Evolutionary conservation across 1,140 invertebrate genomes (phyloP).

Genomic region (Nixonia krombeini): DNA sequence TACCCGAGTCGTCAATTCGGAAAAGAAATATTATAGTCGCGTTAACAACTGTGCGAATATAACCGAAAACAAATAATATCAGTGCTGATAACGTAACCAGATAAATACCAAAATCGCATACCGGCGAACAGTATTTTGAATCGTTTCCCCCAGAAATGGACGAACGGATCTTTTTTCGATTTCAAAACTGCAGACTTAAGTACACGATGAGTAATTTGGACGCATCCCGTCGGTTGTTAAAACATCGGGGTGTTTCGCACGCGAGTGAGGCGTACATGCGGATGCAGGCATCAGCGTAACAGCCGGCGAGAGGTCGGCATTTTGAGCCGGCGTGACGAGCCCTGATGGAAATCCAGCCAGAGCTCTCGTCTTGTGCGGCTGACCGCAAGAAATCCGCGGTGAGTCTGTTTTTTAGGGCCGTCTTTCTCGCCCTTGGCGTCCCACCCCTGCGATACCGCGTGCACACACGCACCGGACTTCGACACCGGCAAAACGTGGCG

Average conservation of each 20-base stretch:
- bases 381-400: slow-evolving; percentile 56
- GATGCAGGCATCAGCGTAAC: slow-evolving; percentile 59
- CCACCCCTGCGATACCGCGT: slow-evolving; percentile 17
- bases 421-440: slow-evolving; percentile 35
- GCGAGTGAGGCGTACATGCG: slow-evolving; percentile 26
- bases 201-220: too few relatives aligned
- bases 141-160: too few relatives aligned
- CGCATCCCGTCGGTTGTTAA: too few relatives aligned
- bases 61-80: too few relatives aligned
- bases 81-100: too few relatives aligned
- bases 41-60: too few relatives aligned
- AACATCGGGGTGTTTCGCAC: slow-evolving; percentile 16
- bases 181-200: too few relatives aligned
- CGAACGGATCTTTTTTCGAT: too few relatives aligned
- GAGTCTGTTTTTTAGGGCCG: slow-evolving; percentile 49
- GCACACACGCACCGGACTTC: slow-evolving; percentile 2
- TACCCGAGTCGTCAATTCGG: too few relatives aligned
- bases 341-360: slow-evolving; percentile 58
- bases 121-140: too few relatives aligned
- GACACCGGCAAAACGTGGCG: not conserved
- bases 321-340: slow-evolving; percentile 67
- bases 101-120: too few relatives aligned
- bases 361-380: slow-evolving; percentile 60
- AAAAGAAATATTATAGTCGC: too few relatives aligned
- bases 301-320: slow-evolving; percentile 47